Evolutionary conservation across 2,888 invertebrate species (phyloP).

Genomic region (Andrena flavipes): DNA sequence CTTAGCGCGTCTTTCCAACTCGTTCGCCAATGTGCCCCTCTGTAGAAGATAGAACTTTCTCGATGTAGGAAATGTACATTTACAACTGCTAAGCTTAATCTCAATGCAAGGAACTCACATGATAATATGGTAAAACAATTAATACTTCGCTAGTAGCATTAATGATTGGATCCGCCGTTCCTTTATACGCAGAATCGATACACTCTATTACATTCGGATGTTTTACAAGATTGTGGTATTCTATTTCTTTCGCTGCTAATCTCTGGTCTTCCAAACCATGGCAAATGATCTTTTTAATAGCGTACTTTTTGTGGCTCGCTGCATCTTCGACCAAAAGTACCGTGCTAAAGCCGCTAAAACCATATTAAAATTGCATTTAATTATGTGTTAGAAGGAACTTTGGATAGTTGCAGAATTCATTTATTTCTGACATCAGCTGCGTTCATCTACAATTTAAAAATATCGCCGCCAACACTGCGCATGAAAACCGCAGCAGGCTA

Average conservation of each 20-base stretch:
- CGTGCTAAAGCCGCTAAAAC: conserved; percentile 91
- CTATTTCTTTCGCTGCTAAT: conserved; percentile 90
- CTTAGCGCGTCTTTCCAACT: conserved; percentile 87
- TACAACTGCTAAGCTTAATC: background rate
- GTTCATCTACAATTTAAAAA: background rate
- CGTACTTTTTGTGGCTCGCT: conserved; percentile 88
- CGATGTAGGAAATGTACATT: background rate
- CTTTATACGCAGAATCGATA: conserved; percentile 89
- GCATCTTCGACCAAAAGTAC: conserved; percentile 91
- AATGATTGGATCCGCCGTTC: conserved; percentile 88
- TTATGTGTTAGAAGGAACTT: background rate
- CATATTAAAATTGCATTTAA: conserved; percentile 43
- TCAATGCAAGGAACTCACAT: conserved; percentile 82
- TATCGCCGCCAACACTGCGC: background rate
- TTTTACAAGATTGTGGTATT: conserved; percentile 89
- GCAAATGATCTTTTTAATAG: conserved; percentile 92
- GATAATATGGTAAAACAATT: conserved; percentile 91
- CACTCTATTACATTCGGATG: conserved; percentile 91
- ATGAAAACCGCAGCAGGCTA: conserved; percentile 4
- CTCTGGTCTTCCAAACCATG: conserved; percentile 92
- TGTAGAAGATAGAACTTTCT: conserved; percentile 76
- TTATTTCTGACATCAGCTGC: background rate
- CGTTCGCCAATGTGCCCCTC: conserved; percentile 91
- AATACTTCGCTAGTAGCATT: conserved; percentile 90
- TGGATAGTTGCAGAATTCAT: background rate